Evolutionary conservation across 2,888 invertebrate genomes (phyloP), one percentile per base, ranked within the genome.

Genomic region (Helicoverpa assulta): DNA sequence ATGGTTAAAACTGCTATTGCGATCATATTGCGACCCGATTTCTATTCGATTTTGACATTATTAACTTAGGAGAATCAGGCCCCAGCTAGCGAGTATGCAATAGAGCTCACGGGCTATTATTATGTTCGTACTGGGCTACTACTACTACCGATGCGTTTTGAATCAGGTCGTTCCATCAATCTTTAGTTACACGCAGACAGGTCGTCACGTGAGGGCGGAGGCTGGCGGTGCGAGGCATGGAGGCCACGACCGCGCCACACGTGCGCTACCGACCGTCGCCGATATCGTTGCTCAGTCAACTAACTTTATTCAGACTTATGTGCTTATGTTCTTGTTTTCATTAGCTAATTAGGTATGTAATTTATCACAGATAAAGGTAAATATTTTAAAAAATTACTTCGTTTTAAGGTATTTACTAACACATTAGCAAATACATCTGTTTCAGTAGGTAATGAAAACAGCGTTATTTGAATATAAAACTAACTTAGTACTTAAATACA

Each of bases 201-300:
- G 61, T 56, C 61, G 66, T 59, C 75, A 76, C 59, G 71, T 65
- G 69, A 71, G 64, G 64, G 60, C 70, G 54, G 84, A 63, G 89
- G 70, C 86, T 80, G 86, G 88, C 82, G 76, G 87, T 85, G 85
- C 89, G 81, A 86, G 88, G 86, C 86, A 65, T 68, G 68, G 79
- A 80, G 82, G 76, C 79, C 81, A 75, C 58, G 21, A 61, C 59
- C 55, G 47, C 64, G 26, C 50, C 52, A 58, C 63, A 54, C 54
- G 51, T 50, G 54, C 50, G 33, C 61, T 29, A 37, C 55, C 57
- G 40, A 54, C 66, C 51, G 37, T 67, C 61, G 60, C 10, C 59
- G 59, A 56, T 68, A 73, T 68, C 33, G 29, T 55, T 53, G 14
- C 50, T 40, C 40, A 51, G 29, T 14, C 50, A 33, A 72, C 18